These are phyloP conservation scores for Crepidodera aurea DNA, from an alignment of 2,888 invertebrate genomes.

Conservation along the genomic window DNA sequence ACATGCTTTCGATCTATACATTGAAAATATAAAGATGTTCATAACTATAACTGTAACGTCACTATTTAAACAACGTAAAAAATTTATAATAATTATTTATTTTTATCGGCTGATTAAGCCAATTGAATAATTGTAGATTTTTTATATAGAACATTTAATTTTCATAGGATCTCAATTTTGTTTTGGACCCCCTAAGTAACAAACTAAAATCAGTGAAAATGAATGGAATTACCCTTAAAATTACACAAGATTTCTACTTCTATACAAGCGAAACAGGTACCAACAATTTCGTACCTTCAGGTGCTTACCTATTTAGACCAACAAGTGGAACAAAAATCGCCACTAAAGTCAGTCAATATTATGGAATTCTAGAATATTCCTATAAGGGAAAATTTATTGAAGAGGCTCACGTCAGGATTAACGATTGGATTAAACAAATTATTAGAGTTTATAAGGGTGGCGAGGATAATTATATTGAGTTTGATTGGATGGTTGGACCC, in stretches of 20 bases:
- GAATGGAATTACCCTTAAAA: slow-evolving; percentile 57
- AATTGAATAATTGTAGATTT: too few species aligned
- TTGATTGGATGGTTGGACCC: slow-evolving; percentile 81
- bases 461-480: slow-evolving; percentile 65
- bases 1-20: too few species aligned
- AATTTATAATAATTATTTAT: too few species aligned
- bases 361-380: neutral
- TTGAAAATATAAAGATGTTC: too few species aligned
- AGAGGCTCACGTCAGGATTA: slow-evolving; percentile 73
- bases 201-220: slow-evolving; percentile 54
- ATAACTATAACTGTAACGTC: too few species aligned
- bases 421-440: slow-evolving; percentile 74
- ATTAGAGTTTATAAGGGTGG: slow-evolving; percentile 71
- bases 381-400: slow-evolving; percentile 49
- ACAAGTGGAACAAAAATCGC: slow-evolving; percentile 5
- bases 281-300: slow-evolving; percentile 73
- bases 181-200: too few species aligned
- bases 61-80: too few species aligned
- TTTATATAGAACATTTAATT: too few species aligned
- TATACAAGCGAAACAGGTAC: slow-evolving; percentile 73
- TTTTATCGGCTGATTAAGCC: too few species aligned
- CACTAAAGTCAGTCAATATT: neutral
- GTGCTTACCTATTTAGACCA: slow-evolving; percentile 83
- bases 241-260: slow-evolving; percentile 74
- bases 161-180: too few species aligned